phyloP scores from a whole-genome alignment of 2,797 vertebrate genomes.

The Allobates femoralis region DNA sequence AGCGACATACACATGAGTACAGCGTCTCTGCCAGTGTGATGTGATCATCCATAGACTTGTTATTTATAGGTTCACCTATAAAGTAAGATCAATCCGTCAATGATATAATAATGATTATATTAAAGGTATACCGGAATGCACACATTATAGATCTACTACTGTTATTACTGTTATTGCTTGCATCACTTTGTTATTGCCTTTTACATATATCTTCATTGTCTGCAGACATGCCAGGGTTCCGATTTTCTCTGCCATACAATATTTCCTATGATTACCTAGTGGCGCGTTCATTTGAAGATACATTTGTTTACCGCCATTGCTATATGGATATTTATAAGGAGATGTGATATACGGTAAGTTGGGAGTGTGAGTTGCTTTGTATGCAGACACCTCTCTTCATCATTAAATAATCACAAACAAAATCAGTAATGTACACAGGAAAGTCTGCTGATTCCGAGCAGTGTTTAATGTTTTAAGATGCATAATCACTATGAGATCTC shows the following conservation, averaged over 20 bases:
- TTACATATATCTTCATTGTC: not conserved
- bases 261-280: not conserved
- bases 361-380: not conserved
- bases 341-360: not conserved
- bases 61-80: slow-evolving; percentile 73
- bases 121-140: not conserved
- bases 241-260: not conserved
- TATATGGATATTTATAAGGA: not conserved
- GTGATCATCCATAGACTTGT: slow-evolving; percentile 75
- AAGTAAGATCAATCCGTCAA: slow-evolving; percentile 27
- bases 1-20: slow-evolving; percentile 77
- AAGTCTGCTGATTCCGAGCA: slow-evolving; percentile 23
- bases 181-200: not conserved
- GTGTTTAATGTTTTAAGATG: slow-evolving; percentile 42
- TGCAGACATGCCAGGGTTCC: not conserved
- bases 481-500: slow-evolving; percentile 33
- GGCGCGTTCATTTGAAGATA: not conserved
- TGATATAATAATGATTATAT: not conserved
- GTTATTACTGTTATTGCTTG: not conserved
- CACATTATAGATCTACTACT: not conserved
- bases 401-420: slow-evolving; percentile 32
- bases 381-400: slow-evolving; percentile 30
- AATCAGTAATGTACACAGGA: slow-evolving; percentile 40
- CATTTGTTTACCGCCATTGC: not conserved
- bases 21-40: slow-evolving; percentile 76